Evolutionary conservation across 2,797 vertebrate genomes (phyloP).

Genomic region (Bufotes viridis): DNA sequence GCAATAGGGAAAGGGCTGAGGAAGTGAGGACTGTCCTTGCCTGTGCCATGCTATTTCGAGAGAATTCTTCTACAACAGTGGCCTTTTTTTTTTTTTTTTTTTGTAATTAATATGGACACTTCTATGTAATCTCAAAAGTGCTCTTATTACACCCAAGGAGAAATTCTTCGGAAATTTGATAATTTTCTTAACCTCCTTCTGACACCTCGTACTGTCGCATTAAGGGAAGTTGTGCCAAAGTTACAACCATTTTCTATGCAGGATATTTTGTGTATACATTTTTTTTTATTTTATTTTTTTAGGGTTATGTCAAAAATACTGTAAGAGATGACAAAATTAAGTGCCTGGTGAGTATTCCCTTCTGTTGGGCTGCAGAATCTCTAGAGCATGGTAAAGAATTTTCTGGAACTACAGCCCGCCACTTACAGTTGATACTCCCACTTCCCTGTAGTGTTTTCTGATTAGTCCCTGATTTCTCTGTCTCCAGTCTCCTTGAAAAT

Average conservation of each 20-base stretch:
- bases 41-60: conserved; percentile 34
- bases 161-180: not conserved
- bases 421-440: not conserved
- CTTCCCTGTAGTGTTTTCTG: not conserved
- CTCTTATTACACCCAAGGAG: conserved; percentile 31
- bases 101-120: not conserved
- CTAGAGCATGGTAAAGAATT: not conserved
- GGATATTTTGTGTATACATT: not conserved
- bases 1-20: conserved; percentile 8
- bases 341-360: conserved; percentile 1
- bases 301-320: not conserved
- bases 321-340: conserved; percentile 1
- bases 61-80: conserved; percentile 11
- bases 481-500: not conserved
- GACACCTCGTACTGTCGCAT: not conserved
- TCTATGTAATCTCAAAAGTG: conserved; percentile 33
- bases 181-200: not conserved
- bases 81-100: not conserved
- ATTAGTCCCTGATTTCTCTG: not conserved
- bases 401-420: not conserved
- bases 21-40: conserved; percentile 21
- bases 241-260: conserved; percentile 29
- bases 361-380: not conserved
- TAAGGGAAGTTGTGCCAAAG: conserved; percentile 56
- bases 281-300: not conserved